These are phyloP conservation scores for Dicroscelio sp. DNA, from an alignment of 2,888 invertebrate genomes.

Conservation along the genomic window DNA sequence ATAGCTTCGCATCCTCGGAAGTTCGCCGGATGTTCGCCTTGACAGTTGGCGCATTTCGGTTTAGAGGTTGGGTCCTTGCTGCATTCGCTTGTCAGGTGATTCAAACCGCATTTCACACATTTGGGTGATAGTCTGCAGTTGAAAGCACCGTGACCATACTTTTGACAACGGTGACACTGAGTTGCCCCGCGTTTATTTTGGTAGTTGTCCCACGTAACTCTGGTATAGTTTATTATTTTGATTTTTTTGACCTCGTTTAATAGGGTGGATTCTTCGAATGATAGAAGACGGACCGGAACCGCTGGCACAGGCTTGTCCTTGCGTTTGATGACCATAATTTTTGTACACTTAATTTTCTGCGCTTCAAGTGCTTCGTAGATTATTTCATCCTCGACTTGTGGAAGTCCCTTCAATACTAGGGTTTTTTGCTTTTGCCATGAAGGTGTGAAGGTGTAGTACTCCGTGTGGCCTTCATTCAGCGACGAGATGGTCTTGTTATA, in stretches of 20 bases:
- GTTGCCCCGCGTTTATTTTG: slow-evolving; percentile 23
- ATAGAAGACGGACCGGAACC: slow-evolving; percentile 12
- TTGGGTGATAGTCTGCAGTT: background rate
- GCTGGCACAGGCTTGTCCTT: background rate
- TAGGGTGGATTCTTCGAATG: background rate
- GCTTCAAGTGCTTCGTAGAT: background rate
- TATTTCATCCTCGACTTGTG: background rate
- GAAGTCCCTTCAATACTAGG: background rate
- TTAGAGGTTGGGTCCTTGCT: background rate
- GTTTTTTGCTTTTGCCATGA: too few species aligned
- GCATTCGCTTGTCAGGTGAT: background rate
- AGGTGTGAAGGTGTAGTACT: too few species aligned
- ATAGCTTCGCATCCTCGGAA: background rate
- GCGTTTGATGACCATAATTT: background rate
- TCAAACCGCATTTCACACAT: slow-evolving; percentile 40
- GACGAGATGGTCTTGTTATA: too few species aligned
- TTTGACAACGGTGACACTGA: slow-evolving; percentile 45
- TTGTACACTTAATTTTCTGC: background rate
- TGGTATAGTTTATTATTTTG: background rate
- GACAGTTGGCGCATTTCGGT: slow-evolving; percentile 9
- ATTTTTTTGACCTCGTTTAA: background rate
- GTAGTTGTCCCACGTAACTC: slow-evolving; percentile 11
- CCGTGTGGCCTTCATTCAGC: too few species aligned
- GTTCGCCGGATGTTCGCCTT: background rate
- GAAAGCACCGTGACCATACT: slow-evolving; percentile 15